Evolutionary conservation across 2,797 vertebrate genomes (phyloP).

Genomic region (Naso thynnoides): DNA sequence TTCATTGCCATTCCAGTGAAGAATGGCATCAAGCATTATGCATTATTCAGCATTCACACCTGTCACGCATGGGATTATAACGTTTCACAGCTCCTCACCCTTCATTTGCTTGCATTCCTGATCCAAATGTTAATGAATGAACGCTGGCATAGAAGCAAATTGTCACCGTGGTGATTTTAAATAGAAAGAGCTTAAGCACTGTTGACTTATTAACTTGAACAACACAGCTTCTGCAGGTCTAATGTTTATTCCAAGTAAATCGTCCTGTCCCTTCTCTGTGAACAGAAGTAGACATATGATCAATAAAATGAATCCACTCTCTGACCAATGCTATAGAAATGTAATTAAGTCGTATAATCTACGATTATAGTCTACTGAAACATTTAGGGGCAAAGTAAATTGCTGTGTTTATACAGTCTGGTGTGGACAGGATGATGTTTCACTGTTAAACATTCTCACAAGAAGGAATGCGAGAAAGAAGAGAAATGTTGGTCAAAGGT

Average conservation of each 20-base stretch:
- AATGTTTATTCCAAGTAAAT: slow-evolving; percentile 23
- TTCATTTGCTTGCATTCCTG: slow-evolving; percentile 42
- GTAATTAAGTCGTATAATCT: slow-evolving; percentile 13
- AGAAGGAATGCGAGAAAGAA: slow-evolving; percentile 9
- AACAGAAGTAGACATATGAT: slow-evolving; percentile 3
- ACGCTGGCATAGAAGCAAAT: slow-evolving; percentile 10
- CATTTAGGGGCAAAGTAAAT: slow-evolving; percentile 50
- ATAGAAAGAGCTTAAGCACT: slow-evolving; percentile 11
- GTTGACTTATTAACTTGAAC: slow-evolving; percentile 31
- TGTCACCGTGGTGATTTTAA: slow-evolving; percentile 18
- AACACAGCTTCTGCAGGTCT: not conserved
- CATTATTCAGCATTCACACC: slow-evolving; percentile 62
- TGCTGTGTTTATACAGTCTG: slow-evolving; percentile 8
- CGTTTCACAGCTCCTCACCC: slow-evolving; percentile 58
- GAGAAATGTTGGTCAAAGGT: slow-evolving; percentile 45
- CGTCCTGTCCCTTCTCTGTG: not conserved
- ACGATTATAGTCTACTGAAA: slow-evolving; percentile 28
- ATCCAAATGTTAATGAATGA: slow-evolving; percentile 65
- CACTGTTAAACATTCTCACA: slow-evolving; percentile 58
- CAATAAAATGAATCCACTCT: slow-evolving; percentile 23
- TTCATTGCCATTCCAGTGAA: slow-evolving; percentile 44
- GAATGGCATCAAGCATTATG: slow-evolving; percentile 42
- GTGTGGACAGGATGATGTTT: slow-evolving; percentile 20
- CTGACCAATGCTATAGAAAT: slow-evolving; percentile 23
- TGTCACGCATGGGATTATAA: slow-evolving; percentile 52